Evolutionary conservation across 2,797 vertebrate genomes (phyloP), one percentile per base, ranked within the genome.

Genomic region (Pipistrellus pygmaeus): DNA sequence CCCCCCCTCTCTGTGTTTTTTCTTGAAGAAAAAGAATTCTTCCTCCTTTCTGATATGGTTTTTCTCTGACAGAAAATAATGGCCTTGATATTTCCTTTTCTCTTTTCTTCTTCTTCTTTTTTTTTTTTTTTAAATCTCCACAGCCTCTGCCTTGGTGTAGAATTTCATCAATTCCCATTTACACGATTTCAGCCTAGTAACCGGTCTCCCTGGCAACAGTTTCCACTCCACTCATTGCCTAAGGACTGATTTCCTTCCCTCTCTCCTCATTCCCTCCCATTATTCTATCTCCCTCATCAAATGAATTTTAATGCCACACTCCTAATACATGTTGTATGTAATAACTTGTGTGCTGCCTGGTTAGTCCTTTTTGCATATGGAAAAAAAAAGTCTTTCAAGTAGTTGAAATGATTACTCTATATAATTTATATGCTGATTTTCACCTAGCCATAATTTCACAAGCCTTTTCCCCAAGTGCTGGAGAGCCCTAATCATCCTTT

Each of bases 121-220:
- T 46, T 3, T 46, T 35, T 48, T 30, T 30, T 14, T 62, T 62
- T 27, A 13, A 62, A 92, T 96, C 64, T 78, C 38, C 1, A 3
- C 64, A 94, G 75, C 57, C 83, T 96, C 68, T 96, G 90, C 82
- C 60, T 90, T 64, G 92, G 92, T 95, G 95, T 96, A 93, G 95
- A 96, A 96, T 96, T 91, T 95, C 96, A 96, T 96, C 94, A 95
- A 92, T 80, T 95, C 92, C 95, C 94, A 94, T 97, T 95, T 94
- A 80, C 10, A 38, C 94, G 69, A 69, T 93, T 97, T 95, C 94
- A 86, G 75, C 97, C 91, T 97, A 84, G 97, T 96, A 95, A 97
- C 96, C 66, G 0, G 91, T 97, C 89, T 95, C 96, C 96, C 62
- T 96, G 91, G 97, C 93, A 97, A 97, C 97, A 86, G 95, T 89